Base-by-base conservation (phyloP, 2,797 vertebrate genomes). In the Spatula versicolor region DNA sequence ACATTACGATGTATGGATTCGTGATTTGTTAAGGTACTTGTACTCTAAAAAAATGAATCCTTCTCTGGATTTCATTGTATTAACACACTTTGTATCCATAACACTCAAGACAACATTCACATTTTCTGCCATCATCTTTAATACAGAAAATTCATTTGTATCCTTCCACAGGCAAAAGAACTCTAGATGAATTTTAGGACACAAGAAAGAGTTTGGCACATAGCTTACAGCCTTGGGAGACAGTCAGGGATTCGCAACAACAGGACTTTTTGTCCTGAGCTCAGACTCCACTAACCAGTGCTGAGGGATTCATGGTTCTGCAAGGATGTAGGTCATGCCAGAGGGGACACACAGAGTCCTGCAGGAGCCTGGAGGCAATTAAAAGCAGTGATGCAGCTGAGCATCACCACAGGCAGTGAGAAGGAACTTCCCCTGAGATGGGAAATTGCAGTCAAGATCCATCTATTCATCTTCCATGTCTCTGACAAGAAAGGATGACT, bases 271-370 rank as follows among this genome's bases (percentile, higher is more conserved):
- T 55, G 69, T 85, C 75, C 88, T 69, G 50, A 33, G 62, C 83
- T 92, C 73, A 80, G 78, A 41, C 68, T 83, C 41, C 37, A 14
- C 64, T 85, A 78, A 91, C 20, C 92, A 86, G 84, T 23, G 58
- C 58, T 2, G 0, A 81, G 93, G 88, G 90, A 96, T 16, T 83
- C 50, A 1, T 43, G 73, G 90, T 55, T 93, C 90, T 88, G 90
- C 68, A 66, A 87, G 90, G 88, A 95, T 90, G 90, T 95, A 85
- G 92, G 96, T 92, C 95, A 92, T 72, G 83, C 94, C 95, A 92
- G 92, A 93, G 75, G 93, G 93, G 92, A 93, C 88, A 87, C 37
- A n/a, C 45, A 21, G 72, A 73, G 81, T 88, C 93, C 91, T 95
- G 88, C 83, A 97, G 96, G 81, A 90, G 83, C 94, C 94, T 58